Percentiles rank a stretch among this genome's conserved stretches.
These are phyloP conservation scores for Vipera latastei DNA, from an alignment of 2,797 vertebrate genomes.

Conservation along the genomic window DNA sequence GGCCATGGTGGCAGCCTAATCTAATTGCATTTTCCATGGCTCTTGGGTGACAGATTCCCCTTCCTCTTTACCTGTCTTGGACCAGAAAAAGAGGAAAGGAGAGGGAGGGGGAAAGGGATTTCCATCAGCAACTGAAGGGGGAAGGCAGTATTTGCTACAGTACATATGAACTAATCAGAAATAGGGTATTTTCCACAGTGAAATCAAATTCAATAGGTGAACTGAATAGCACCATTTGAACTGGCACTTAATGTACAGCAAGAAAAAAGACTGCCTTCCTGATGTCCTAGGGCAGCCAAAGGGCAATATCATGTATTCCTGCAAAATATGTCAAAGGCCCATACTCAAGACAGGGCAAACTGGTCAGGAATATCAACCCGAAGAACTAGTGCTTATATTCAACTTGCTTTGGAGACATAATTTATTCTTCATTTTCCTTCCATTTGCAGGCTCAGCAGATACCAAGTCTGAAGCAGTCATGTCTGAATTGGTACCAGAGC, in stretches of 20 bases:
- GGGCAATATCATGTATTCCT: neutral
- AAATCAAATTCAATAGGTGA: neutral
- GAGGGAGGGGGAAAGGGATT: too few relatives aligned
- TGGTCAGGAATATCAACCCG: neutral
- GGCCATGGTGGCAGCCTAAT: too few relatives aligned
- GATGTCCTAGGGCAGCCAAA: neutral
- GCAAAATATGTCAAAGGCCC: neutral
- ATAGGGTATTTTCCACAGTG: neutral
- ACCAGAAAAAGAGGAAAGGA: too few relatives aligned
- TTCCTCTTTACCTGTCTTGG: too few relatives aligned
- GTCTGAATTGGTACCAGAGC: conserved; percentile 93
- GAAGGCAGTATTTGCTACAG: too few relatives aligned
- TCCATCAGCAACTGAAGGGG: neutral
- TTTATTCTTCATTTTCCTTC: conserved; percentile 3
- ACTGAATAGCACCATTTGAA: neutral
- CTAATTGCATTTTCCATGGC: too few relatives aligned
- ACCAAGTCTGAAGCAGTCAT: conserved; percentile 81
- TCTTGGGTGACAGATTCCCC: too few relatives aligned
- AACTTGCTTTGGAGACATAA: neutral
- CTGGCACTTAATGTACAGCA: neutral
- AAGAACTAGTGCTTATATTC: neutral
- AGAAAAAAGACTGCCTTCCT: neutral
- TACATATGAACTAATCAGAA: too few relatives aligned
- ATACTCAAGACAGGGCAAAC: neutral
- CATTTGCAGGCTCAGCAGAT: conserved; percentile 66